phyloP scores from a whole-genome alignment of 2,888 invertebrate species.

The Leptothorax acervorum region DNA sequence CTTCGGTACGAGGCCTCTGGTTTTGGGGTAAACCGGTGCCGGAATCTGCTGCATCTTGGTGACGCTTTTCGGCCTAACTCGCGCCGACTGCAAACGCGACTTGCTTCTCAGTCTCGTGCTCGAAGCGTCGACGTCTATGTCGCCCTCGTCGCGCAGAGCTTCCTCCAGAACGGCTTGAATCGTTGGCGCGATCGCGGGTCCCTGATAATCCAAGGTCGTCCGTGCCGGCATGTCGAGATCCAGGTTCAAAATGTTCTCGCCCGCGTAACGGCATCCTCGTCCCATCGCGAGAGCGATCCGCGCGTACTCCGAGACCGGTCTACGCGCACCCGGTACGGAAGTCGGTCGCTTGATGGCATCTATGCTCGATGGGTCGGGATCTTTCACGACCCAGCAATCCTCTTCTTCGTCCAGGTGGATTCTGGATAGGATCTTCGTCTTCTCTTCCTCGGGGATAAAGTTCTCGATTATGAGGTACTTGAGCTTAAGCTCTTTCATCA shows the following conservation, averaged over 20 bases:
- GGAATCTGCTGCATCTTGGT: conserved; percentile 82
- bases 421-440: conserved; percentile 90
- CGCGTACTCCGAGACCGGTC: conserved; percentile 89
- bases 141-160: conserved; percentile 83
- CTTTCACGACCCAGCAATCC: conserved; percentile 90
- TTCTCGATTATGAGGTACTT: conserved; percentile 95
- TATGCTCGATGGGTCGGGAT: conserved; percentile 84
- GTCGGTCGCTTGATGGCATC: conserved; percentile 88
- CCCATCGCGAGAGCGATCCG: conserved; percentile 86
- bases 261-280: conserved; percentile 85
- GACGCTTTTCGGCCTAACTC: conserved; percentile 82
- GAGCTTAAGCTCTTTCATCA: conserved; percentile 95
- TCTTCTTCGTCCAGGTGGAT: conserved; percentile 94
- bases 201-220: conserved; percentile 92
- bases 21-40: conserved; percentile 84
- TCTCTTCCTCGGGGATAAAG: conserved; percentile 94
- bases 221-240: conserved; percentile 92
- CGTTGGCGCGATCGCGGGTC: conserved; percentile 90
- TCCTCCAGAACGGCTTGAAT: conserved; percentile 87
- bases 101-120: conserved; percentile 79
- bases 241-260: conserved; percentile 91
- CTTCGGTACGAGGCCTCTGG: conserved; percentile 84
- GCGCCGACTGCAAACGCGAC: conserved; percentile 80
- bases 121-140: conserved; percentile 84
- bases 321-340: conserved; percentile 88